These are phyloP conservation scores for Phenganax marumi DNA, from an alignment of 92 coral and sea anemone genomes.

Conservation along the genomic window DNA sequence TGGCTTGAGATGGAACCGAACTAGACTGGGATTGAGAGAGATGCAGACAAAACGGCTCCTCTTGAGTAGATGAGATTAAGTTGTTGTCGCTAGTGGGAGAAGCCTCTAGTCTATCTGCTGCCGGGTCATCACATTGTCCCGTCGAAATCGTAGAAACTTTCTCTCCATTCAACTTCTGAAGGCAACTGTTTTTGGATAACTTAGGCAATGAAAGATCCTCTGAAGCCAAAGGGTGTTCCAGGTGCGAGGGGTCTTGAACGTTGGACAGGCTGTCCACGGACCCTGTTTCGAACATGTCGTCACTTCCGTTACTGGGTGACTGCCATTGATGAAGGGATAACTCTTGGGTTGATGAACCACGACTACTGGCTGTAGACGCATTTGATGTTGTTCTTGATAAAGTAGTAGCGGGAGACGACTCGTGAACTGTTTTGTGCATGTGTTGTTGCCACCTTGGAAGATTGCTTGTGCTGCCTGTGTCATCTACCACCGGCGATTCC, in stretches of 20 bases:
- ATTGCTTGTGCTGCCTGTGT: background rate
- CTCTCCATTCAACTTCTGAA: background rate
- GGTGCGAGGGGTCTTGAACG: background rate
- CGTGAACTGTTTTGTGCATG: background rate
- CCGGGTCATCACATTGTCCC: background rate
- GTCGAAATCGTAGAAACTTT: background rate
- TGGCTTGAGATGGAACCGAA: background rate
- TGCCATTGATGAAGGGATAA: conserved; percentile 36
- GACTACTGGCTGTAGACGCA: background rate
- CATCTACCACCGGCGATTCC: background rate
- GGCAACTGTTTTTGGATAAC: conserved; percentile 32
- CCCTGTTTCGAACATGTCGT: conserved; percentile 12
- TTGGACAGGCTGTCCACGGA: background rate
- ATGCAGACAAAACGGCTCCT: conserved; percentile 10
- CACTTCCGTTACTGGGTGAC: conserved; percentile 6
- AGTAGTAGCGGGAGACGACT: background rate
- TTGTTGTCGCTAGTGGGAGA: background rate
- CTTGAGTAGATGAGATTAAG: background rate
- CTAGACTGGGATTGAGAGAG: conserved; percentile 36
- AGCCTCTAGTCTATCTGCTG: background rate
- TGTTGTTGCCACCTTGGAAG: conserved; percentile 20
- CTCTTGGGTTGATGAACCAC: background rate
- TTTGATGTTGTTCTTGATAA: background rate
- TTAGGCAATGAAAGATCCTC: background rate
- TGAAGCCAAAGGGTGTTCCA: background rate